These are phyloP conservation scores for Scyliorhinus canicula DNA, from an alignment of 2,797 vertebrate species.

Conservation along the genomic window DNA sequence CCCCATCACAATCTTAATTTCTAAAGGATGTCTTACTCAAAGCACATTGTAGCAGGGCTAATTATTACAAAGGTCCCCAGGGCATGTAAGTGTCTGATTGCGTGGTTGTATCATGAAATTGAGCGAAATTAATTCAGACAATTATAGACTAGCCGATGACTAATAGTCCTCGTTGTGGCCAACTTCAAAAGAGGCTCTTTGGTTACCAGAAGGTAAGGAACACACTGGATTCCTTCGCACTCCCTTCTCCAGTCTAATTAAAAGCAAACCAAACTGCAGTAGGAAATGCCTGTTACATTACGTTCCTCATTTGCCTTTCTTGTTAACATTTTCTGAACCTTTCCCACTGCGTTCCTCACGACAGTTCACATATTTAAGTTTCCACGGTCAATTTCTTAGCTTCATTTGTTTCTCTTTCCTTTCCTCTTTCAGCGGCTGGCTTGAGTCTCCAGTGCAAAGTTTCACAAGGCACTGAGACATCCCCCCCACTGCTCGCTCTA, in stretches of 20 bases:
- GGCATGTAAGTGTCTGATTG: conserved; percentile 1
- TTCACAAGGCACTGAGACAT: neutral
- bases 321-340: neutral
- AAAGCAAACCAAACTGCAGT: neutral
- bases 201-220: neutral
- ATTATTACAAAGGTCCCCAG: neutral
- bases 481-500: neutral
- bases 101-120: conserved; percentile 6
- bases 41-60: neutral
- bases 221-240: neutral
- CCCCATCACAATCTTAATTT: neutral
- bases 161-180: neutral
- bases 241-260: neutral
- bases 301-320: neutral
- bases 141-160: neutral
- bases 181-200: neutral
- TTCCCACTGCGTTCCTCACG: neutral
- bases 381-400: neutral
- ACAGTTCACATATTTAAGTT: neutral
- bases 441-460: neutral
- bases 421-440: neutral
- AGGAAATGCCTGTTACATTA: neutral
- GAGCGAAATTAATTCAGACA: conserved; percentile 12
- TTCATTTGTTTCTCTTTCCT: neutral
- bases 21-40: neutral